A percentile compares a stretch with the other conserved stretches of the same genome.
These are phyloP conservation scores for Anguilla japonica DNA, from an alignment of 2,113 vertebrate species.

Conservation along the genomic window DNA sequence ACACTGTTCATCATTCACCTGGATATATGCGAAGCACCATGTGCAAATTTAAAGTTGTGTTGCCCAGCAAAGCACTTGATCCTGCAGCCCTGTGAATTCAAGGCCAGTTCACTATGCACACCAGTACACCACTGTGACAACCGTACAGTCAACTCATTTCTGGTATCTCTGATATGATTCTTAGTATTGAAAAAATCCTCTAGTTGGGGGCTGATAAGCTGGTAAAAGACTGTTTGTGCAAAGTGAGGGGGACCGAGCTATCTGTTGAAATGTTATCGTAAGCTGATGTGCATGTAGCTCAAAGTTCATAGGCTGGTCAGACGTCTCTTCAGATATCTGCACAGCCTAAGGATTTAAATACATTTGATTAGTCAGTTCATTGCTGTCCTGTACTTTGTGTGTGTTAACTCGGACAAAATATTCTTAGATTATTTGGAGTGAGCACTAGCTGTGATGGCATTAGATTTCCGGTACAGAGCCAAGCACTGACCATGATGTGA, in stretches of 20 bases:
- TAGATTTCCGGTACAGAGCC: neutral
- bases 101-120: neutral
- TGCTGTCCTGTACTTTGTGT: slow-evolving; percentile 3
- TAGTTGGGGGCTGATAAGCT: slow-evolving; percentile 6
- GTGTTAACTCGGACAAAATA: neutral
- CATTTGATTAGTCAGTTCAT: neutral
- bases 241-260: neutral
- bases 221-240: slow-evolving; percentile 6
- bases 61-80: neutral
- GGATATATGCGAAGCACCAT: neutral
- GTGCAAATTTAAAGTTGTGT: neutral
- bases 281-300: neutral
- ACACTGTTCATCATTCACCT: neutral
- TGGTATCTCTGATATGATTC: neutral
- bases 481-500: neutral
- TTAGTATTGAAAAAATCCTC: slow-evolving; percentile 15
- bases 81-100: neutral
- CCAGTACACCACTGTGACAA: neutral
- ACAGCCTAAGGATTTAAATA: neutral
- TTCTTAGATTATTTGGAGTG: neutral
- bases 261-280: neutral
- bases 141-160: neutral
- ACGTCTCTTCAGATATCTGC: neutral
- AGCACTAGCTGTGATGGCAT: neutral
- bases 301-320: neutral